phyloP scores from a whole-genome alignment of 2,113 vertebrate species.

The Cavia porcellus region DNA sequence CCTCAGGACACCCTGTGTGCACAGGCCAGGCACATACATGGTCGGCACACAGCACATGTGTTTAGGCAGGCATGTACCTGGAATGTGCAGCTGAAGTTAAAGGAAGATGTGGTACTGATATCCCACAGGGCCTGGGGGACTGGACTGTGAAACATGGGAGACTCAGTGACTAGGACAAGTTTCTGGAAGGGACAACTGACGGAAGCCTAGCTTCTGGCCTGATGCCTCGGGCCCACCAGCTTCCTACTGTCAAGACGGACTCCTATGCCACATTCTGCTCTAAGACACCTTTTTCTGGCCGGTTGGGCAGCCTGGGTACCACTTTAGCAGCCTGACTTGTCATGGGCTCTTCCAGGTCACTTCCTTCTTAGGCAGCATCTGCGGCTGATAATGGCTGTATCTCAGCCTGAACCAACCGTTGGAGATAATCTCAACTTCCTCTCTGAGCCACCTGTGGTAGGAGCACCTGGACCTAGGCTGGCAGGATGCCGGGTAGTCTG shows the following conservation, averaged over 20 bases:
- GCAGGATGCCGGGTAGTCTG: neutral
- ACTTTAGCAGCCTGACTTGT: neutral
- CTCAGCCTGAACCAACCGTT: neutral
- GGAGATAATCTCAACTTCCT: neutral
- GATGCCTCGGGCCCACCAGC: neutral
- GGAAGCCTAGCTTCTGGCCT: neutral
- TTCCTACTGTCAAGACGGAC: neutral
- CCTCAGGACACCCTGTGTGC: neutral
- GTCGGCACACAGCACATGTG: neutral
- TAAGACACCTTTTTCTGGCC: neutral
- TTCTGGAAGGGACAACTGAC: neutral
- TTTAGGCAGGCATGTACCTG: neutral
- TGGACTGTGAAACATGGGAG: neutral
- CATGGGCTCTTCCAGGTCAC: neutral
- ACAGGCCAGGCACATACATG: neutral
- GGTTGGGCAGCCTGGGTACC: neutral
- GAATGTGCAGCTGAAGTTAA: neutral
- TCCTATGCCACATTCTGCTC: neutral
- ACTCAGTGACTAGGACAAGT: neutral
- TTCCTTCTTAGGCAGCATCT: neutral
- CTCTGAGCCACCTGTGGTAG: neutral
- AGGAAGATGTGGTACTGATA: neutral
- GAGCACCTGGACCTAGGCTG: neutral
- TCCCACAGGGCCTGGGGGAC: neutral
- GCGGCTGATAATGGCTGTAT: neutral